A percentile compares a stretch with the other conserved stretches of the same genome.
These are phyloP conservation scores for Drosophila rhopaloa DNA, from an alignment of 1,140 invertebrate species.

Conservation along the genomic window DNA sequence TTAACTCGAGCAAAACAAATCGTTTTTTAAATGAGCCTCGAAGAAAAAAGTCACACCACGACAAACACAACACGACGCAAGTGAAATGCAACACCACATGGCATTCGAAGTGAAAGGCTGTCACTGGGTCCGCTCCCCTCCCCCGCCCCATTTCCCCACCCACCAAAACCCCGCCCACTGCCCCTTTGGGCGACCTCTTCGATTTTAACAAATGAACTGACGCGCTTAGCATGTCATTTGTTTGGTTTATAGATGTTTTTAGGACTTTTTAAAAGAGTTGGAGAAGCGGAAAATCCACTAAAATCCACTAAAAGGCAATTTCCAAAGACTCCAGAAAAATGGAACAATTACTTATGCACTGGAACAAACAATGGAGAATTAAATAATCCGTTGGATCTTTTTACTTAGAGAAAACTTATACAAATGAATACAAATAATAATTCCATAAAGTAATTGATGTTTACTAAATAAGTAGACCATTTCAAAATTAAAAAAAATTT, in stretches of 20 bases:
- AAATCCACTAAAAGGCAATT: conserved; percentile 34
- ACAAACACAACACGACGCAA: conserved; percentile 53
- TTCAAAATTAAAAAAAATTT: too few relatives aligned
- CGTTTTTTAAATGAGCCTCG: conserved; percentile 69
- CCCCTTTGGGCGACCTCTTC: not conserved
- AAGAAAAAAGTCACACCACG: conserved; percentile 44
- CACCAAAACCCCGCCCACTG: not conserved
- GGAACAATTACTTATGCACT: conserved; percentile 38
- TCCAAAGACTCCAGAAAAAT: conserved; percentile 26
- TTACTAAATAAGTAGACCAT: too few relatives aligned
- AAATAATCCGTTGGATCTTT: too few relatives aligned
- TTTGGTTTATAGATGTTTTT: conserved; percentile 36
- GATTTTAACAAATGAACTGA: conserved; percentile 71
- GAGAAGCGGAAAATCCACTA: conserved; percentile 10
- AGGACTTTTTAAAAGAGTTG: conserved; percentile 10
- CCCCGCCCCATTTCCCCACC: conserved; percentile 15
- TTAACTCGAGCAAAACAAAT: conserved; percentile 79
- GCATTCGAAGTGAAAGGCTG: conserved; percentile 69
- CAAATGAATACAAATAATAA: too few relatives aligned
- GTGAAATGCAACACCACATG: conserved; percentile 78
- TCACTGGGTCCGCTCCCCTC: conserved; percentile 35
- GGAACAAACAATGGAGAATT: not conserved
- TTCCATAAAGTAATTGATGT: too few relatives aligned
- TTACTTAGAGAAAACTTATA: too few relatives aligned
- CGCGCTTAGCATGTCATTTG: conserved; percentile 71